These are phyloP conservation scores for Tylochromis polylepis DNA, from an alignment of 2,113 vertebrate species.

Conservation along the genomic window DNA sequence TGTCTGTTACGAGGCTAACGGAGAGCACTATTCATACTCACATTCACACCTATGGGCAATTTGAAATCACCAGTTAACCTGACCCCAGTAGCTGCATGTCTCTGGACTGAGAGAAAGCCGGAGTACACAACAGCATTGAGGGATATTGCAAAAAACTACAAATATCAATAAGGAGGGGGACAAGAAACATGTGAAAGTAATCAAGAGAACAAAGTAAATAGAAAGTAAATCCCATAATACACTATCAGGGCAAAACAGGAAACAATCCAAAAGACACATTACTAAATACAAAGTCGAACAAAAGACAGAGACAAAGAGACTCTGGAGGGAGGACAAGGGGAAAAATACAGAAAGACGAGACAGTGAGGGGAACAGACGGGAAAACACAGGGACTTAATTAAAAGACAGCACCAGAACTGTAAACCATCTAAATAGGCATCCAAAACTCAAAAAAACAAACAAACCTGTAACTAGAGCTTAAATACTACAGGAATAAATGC, in stretches of 20 bases:
- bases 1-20: neutral
- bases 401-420: neutral
- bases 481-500: neutral
- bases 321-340: neutral
- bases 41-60: neutral
- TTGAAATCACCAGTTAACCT: neutral
- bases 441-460: neutral
- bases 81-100: neutral
- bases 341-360: neutral
- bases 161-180: neutral
- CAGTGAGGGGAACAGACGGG: neutral
- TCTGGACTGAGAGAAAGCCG: no score
- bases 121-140: neutral
- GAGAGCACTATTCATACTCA: rapidly evolving
- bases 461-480: neutral
- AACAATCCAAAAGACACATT: neutral
- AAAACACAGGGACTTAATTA: neutral
- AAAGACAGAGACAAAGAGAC: rapidly evolving
- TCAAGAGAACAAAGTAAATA: neutral
- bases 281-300: neutral
- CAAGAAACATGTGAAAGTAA: neutral
- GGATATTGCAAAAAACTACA: neutral
- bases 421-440: neutral
- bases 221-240: neutral
- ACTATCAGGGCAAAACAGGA: neutral